phyloP scores from a whole-genome alignment of 2,888 invertebrate genomes.

The Eudasyphora cyanicolor region DNA sequence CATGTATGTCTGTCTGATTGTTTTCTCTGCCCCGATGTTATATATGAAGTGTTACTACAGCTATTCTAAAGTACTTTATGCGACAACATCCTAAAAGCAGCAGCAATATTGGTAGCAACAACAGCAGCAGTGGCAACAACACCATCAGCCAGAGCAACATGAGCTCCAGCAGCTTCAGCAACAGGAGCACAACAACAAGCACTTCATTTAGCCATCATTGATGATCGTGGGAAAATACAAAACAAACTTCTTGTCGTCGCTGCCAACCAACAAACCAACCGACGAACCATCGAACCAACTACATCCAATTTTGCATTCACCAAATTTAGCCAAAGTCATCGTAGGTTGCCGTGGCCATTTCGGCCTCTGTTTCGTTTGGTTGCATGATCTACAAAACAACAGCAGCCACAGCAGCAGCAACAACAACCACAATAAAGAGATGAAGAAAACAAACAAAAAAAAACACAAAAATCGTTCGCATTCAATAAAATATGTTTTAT shows the following conservation, averaged over 20 bases:
- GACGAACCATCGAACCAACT: not conserved
- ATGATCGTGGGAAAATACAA: slow-evolving; percentile 48
- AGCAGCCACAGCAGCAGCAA: slow-evolving; percentile 2
- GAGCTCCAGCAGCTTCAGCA: not conserved
- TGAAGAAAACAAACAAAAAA: too few relatives aligned
- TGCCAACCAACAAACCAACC: too few relatives aligned
- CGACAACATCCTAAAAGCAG: slow-evolving; percentile 24
- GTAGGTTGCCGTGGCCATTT: slow-evolving; percentile 2
- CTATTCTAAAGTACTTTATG: slow-evolving; percentile 16
- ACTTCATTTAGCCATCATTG: slow-evolving; percentile 34
- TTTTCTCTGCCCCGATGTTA: not conserved
- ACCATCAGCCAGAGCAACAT: not conserved
- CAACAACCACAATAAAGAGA: not conserved
- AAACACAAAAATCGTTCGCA: slow-evolving; percentile 43
- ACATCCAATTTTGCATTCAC: slow-evolving; percentile 42
- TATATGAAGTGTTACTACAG: slow-evolving; percentile 29
- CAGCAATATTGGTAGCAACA: not conserved
- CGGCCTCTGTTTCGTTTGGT: not conserved
- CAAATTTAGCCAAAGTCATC: slow-evolving; percentile 34
- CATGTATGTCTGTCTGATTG: not conserved
- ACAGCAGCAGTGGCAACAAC: not conserved
- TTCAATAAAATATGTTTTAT: slow-evolving; percentile 58
- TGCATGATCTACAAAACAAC: slow-evolving; percentile 44
- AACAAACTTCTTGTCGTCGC: slow-evolving; percentile 10
- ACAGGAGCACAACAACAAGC: not conserved